These are phyloP conservation scores for Anadara kagoshimensis DNA, from an alignment of 1,140 invertebrate genomes.

Conservation along the genomic window DNA sequence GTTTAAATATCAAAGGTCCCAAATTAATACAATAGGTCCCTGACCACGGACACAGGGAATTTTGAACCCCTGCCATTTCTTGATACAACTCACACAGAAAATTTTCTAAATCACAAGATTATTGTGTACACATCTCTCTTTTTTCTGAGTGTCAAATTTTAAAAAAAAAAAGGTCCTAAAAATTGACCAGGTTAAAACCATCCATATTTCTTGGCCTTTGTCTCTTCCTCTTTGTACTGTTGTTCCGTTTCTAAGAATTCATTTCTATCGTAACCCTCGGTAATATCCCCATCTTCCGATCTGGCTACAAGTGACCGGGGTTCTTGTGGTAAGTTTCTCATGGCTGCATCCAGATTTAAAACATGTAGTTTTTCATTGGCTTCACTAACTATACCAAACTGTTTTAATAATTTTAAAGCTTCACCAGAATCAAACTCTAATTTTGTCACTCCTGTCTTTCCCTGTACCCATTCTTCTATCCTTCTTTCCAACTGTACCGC, in stretches of 20 bases:
- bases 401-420: conserved; percentile 54
- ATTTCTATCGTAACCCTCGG: conserved; percentile 68
- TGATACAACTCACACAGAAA: too few species aligned
- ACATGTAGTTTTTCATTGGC: conserved; percentile 58
- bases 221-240: conserved; percentile 64
- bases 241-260: conserved; percentile 64
- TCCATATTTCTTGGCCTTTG: conserved; percentile 55
- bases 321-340: conserved; percentile 60
- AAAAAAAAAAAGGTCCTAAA: too few species aligned
- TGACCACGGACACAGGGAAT: too few species aligned
- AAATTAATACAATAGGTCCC: too few species aligned
- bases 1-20: too few species aligned
- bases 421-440: conserved; percentile 64
- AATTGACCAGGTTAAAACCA: conserved; percentile 54
- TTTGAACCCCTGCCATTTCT: too few species aligned
- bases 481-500: conserved; percentile 52
- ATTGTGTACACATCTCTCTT: too few species aligned
- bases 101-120: too few species aligned
- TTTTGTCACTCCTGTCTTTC: conserved; percentile 50
- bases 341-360: conserved; percentile 56
- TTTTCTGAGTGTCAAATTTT: too few species aligned
- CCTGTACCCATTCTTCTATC: conserved; percentile 62
- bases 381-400: conserved; percentile 60
- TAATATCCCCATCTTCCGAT: conserved; percentile 50
- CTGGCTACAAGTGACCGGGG: conserved; percentile 56